Percentiles rank a stretch among this genome's conserved stretches.
Evolutionary conservation across 2,888 invertebrate genomes (phyloP).

Genomic region (Drosophila koepferae): DNA sequence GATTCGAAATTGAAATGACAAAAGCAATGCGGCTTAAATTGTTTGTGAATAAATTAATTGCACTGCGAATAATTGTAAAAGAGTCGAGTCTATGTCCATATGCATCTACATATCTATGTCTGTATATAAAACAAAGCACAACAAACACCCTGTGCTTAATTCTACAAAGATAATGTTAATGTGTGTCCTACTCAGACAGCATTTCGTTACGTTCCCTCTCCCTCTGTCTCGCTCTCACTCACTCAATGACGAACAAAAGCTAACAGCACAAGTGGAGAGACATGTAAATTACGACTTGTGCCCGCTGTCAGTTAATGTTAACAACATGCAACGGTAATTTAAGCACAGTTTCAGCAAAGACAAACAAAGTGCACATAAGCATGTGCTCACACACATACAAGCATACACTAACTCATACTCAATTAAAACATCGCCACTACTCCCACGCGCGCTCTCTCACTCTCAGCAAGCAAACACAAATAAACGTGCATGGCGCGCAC

Average conservation of each 20-base stretch:
- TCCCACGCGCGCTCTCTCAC: conserved; percentile 60
- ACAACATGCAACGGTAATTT: conserved; percentile 56
- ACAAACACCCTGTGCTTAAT: conserved; percentile 19
- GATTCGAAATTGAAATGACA: conserved; percentile 11
- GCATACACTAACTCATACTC: conserved; percentile 12
- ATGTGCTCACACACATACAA: conserved; percentile 3
- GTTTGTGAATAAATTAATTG: conserved; percentile 33
- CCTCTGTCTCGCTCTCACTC: neutral
- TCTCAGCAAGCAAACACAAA: conserved; percentile 17
- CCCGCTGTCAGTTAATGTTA: conserved; percentile 62
- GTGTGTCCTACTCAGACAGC: conserved; percentile 3
- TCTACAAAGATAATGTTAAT: conserved; percentile 7
- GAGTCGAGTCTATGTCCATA: neutral
- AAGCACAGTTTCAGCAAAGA: conserved; percentile 34
- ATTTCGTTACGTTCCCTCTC: neutral
- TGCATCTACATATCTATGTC: no score
- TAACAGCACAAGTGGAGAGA: conserved; percentile 37
- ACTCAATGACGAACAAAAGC: neutral
- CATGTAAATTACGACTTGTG: conserved; percentile 61
- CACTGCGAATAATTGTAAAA: neutral
- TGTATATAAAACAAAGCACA: neutral
- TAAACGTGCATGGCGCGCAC: conserved; percentile 10
- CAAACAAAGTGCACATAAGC: conserved; percentile 19
- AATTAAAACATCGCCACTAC: conserved; percentile 28
- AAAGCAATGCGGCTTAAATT: conserved; percentile 31